Evolutionary conservation across 2,888 invertebrate species (phyloP).

Genomic region (Dicycla oo): DNA sequence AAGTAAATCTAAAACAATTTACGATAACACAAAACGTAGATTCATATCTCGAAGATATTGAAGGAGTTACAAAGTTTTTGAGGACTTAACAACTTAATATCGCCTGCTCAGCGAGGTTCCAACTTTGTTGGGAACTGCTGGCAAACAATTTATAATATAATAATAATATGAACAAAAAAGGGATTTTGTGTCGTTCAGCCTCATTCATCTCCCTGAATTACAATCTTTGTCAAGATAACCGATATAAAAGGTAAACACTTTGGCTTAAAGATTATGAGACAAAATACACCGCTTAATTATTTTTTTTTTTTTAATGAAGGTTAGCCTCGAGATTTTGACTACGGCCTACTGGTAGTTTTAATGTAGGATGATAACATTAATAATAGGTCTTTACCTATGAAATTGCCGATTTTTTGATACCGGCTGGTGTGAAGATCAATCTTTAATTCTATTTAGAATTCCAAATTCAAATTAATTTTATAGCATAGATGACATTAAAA

Average conservation of each 20-base stretch:
- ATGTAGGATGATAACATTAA: background rate
- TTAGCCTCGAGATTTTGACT: constrained; percentile 12
- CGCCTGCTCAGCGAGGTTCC: constrained; percentile 46
- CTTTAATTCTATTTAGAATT: no score
- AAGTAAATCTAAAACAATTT: constrained; percentile 53
- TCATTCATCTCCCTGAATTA: constrained; percentile 54
- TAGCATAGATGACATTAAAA: no score
- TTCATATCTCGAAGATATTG: constrained; percentile 54
- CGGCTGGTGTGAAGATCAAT: no score
- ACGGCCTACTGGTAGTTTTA: constrained; percentile 7
- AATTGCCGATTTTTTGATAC: no score
- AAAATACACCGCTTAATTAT: constrained; percentile 34
- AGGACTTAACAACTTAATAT: constrained; percentile 60
- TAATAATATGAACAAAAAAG: constrained; percentile 51
- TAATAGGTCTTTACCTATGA: no score
- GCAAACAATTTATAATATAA: constrained; percentile 60
- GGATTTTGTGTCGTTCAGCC: constrained; percentile 36
- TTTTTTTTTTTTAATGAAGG: constrained; percentile 34
- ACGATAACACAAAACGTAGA: constrained; percentile 47
- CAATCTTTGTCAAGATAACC: constrained; percentile 56
- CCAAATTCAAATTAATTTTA: no score
- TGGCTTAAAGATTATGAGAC: constrained; percentile 36
- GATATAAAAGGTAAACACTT: constrained; percentile 54
- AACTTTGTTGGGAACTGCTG: constrained; percentile 58
- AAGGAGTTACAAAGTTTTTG: constrained; percentile 57